Percentiles rank a stretch among this genome's conserved stretches.
Evolutionary conservation across 2,888 invertebrate species (phyloP).

Genomic region (Platycnemis pennipes): DNA sequence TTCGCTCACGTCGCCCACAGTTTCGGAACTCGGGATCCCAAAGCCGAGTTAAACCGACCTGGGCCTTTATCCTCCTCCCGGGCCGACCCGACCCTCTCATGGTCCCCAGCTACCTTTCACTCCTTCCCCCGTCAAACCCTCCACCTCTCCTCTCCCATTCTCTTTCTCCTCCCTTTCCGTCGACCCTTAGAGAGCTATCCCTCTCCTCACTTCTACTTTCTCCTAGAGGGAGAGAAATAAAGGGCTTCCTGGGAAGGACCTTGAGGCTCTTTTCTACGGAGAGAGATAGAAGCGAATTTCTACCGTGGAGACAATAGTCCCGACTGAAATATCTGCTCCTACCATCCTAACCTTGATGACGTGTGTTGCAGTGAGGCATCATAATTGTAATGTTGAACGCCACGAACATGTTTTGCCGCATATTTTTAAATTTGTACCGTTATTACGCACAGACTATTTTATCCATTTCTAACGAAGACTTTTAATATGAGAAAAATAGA

Average conservation of each 20-base stretch:
- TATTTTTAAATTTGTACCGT: no score
- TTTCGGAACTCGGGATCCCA: neutral
- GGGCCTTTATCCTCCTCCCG: neutral
- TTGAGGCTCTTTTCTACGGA: neutral
- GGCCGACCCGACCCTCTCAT: neutral
- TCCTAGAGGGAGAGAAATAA: neutral
- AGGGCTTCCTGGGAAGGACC: neutral
- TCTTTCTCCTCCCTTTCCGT: neutral
- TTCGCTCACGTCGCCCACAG: conserved; percentile 11
- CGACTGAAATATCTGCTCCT: no score
- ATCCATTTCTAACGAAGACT: no score
- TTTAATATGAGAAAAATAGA: no score
- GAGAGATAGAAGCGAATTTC: no score
- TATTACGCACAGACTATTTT: no score
- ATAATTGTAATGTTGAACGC: no score
- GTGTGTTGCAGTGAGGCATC: no score
- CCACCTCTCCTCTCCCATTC: neutral
- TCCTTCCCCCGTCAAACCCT: neutral
- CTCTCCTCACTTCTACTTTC: conserved; percentile 16
- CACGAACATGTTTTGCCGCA: no score
- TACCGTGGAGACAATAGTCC: no score
- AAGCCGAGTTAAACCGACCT: neutral
- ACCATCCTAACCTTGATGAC: no score
- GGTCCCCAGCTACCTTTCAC: neutral
- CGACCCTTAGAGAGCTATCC: neutral